These are phyloP conservation scores for Thumatha senex DNA, from an alignment of 2,888 invertebrate genomes.

Conservation along the genomic window DNA sequence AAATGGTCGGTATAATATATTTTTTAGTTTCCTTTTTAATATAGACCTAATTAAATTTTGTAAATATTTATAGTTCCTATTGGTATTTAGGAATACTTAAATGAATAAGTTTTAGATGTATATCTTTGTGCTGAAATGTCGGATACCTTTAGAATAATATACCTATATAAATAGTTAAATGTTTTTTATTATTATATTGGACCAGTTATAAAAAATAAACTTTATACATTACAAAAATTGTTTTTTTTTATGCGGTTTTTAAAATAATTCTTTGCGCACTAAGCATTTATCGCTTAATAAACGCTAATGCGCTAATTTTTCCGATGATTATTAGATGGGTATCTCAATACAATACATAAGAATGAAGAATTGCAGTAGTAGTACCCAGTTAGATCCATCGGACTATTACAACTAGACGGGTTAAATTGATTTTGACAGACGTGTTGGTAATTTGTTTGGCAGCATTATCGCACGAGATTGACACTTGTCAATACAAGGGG, in stretches of 20 bases:
- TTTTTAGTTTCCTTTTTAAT: constrained; percentile 7
- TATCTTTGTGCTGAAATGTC: background rate
- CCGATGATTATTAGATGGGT: too few relatives aligned
- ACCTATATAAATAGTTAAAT: constrained; percentile 6
- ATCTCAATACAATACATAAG: too few relatives aligned
- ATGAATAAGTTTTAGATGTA: constrained; percentile 1
- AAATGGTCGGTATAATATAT: constrained; percentile 13
- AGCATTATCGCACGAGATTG: too few relatives aligned
- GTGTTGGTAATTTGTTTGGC: too few relatives aligned
- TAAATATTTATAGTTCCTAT: constrained; percentile 46
- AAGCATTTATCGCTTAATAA: background rate
- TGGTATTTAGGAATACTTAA: constrained; percentile 19
- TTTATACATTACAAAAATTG: background rate
- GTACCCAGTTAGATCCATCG: too few relatives aligned
- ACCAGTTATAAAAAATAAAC: background rate
- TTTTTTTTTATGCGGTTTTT: background rate
- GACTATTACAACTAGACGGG: too few relatives aligned
- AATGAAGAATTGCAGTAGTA: too few relatives aligned
- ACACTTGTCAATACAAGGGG: too few relatives aligned
- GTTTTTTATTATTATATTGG: constrained; percentile 15
- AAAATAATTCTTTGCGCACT: background rate
- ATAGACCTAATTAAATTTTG: constrained; percentile 18
- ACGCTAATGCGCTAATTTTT: too few relatives aligned
- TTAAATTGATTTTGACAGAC: too few relatives aligned
- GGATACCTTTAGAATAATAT: constrained; percentile 14